A percentile compares a stretch with the other conserved stretches of the same genome.
Conservation (phyloP, 92 coral and sea anemone species). For the Ricordea florida region DNA sequence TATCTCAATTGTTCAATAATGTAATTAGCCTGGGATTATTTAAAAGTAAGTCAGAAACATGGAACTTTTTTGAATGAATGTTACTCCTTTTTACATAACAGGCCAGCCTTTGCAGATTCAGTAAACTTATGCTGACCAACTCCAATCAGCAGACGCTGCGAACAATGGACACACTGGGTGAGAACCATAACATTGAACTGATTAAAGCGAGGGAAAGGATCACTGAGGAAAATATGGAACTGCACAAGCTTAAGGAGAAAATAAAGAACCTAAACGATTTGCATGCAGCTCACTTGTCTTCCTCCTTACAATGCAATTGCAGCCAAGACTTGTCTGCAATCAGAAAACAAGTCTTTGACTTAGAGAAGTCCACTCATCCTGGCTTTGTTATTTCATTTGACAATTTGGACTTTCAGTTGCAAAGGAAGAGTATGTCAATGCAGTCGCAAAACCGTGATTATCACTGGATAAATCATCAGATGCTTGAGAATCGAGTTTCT, state of each 20-base stretch:
- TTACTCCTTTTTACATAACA: not conserved
- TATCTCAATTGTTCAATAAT: too few species aligned
- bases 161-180: slow-evolving; percentile 52
- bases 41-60: too few species aligned
- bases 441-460: slow-evolving; percentile 50
- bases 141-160: slow-evolving; percentile 24
- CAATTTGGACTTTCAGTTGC: slow-evolving; percentile 59
- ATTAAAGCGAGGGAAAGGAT: slow-evolving; percentile 14
- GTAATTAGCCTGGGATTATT: too few species aligned
- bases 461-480: slow-evolving; percentile 74
- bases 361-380: slow-evolving; percentile 35
- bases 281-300: slow-evolving; percentile 29
- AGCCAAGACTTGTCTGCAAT: slow-evolving; percentile 5
- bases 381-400: slow-evolving; percentile 77
- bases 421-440: slow-evolving; percentile 67
- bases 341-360: not conserved
- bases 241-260: slow-evolving; percentile 18
- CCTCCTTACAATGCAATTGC: slow-evolving; percentile 12
- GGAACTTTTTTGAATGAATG: not conserved
- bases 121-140: slow-evolving; percentile 57
- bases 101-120: slow-evolving; percentile 57
- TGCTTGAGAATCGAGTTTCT: slow-evolving; percentile 62
- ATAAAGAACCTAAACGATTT: not conserved
- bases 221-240: slow-evolving; percentile 7
- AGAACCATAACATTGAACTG: slow-evolving; percentile 42